A percentile compares a stretch with the other conserved stretches of the same genome.
phyloP scores from a whole-genome alignment of 1,140 invertebrate species.

The Uloborus diversus region DNA sequence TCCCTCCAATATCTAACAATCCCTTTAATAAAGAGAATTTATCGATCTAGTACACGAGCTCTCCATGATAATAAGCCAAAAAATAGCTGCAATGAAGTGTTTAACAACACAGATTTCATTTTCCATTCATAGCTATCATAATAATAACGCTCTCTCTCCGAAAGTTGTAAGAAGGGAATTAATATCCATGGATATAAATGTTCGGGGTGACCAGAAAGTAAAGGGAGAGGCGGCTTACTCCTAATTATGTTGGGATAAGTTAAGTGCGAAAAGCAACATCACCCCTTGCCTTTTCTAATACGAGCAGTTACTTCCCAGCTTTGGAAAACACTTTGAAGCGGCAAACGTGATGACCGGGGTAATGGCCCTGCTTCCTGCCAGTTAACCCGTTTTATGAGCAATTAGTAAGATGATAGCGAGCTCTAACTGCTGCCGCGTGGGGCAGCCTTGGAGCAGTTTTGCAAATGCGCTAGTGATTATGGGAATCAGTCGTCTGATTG shows the following conservation, averaged over 20 bases:
- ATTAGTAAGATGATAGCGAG: conserved; percentile 16
- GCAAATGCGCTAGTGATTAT: too few species aligned
- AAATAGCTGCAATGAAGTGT: too few species aligned
- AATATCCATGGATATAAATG: background rate
- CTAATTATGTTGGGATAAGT: background rate
- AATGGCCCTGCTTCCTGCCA: conserved; percentile 7
- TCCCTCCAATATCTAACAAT: too few species aligned
- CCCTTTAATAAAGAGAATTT: too few species aligned
- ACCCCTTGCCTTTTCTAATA: background rate
- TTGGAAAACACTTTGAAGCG: background rate
- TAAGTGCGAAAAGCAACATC: background rate
- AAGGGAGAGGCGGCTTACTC: background rate
- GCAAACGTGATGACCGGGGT: background rate
- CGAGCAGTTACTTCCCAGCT: background rate
- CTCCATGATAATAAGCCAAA: too few species aligned
- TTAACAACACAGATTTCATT: background rate
- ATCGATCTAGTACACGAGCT: too few species aligned
- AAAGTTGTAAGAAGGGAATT: background rate
- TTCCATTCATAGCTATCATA: background rate
- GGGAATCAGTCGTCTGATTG: too few species aligned
- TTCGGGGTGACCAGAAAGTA: background rate
- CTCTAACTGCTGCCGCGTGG: background rate
- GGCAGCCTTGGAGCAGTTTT: background rate
- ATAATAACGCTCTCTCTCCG: background rate
- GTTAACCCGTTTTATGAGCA: conserved; percentile 17